These are phyloP conservation scores for Agrotis ipsilon DNA, from an alignment of 2,888 invertebrate species.

Conservation along the genomic window DNA sequence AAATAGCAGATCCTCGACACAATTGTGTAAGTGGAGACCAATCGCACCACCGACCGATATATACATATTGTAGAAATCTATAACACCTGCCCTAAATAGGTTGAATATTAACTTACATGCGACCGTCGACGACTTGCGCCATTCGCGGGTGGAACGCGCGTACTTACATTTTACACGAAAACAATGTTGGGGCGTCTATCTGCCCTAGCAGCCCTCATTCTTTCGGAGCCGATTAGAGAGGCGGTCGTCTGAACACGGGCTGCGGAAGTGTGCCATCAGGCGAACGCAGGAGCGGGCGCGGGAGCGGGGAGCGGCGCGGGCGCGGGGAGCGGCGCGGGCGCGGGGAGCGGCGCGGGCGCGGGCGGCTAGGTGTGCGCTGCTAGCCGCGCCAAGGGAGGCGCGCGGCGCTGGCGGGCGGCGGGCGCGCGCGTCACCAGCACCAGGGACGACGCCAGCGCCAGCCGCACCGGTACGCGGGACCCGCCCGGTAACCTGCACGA, in stretches of 20 bases:
- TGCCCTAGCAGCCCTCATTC: neutral
- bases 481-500: conserved; percentile 95
- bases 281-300: neutral
- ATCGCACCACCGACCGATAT: conserved; percentile 65
- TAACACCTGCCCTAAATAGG: conserved; percentile 65
- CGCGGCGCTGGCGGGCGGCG: conserved; percentile 79
- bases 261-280: neutral
- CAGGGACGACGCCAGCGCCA: conserved; percentile 95
- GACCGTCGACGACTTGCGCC: conserved; percentile 41
- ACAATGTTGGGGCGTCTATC: conserved; percentile 20
- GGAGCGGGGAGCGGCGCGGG: neutral
- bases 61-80: conserved; percentile 68
- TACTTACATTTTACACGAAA: conserved; percentile 44
- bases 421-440: conserved; percentile 93
- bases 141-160: conserved; percentile 12
- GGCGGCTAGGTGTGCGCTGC: conserved; percentile 72
- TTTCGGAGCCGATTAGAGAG: conserved; percentile 9
- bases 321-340: conserved; percentile 72
- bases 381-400: conserved; percentile 72
- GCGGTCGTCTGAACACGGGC: conserved; percentile 24
- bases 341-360: conserved; percentile 75
- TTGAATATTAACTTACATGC: conserved; percentile 59
- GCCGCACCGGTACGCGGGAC: conserved; percentile 94
- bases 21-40: conserved; percentile 68
- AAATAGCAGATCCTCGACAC: conserved; percentile 66